Base-by-base conservation (phyloP, 1,140 invertebrate genomes). In the Acromyrmex echinatior region DNA sequence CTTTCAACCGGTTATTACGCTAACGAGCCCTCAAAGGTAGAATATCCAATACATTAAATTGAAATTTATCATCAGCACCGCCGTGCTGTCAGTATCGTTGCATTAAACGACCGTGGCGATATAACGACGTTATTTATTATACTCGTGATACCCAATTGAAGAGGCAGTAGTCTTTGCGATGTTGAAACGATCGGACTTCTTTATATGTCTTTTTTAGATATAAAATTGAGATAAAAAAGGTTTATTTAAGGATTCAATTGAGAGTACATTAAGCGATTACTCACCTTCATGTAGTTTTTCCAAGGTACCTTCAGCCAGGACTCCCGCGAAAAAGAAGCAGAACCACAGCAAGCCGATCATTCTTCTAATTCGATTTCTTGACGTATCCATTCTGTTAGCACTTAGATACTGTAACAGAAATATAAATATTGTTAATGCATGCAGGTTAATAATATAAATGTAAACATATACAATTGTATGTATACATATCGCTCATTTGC, bases 281-380 rank as follows among this genome's bases (percentile, higher is more conserved):
- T 94, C 82, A 95, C 94, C 94, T 95, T 95, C 94, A 88, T 95
- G 94, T 28, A 95, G 92, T 89, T 95, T 95, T 90, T 95, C 94
- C 92, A 95, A 78, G 68, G 94, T 95, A 74, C 94, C 94, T 79
- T 88, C 92, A 60, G 93, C 94, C 71, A 91, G 89, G 84, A 91
- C 89, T 78, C 87, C 92, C 68, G 91, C 90, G 58, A 94, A 74
- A n/a, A 92, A 90, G 85, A 93, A 90, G 68, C 92, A 89, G 51
- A 95, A 76, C 89, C 93, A 92, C 84, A 92, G 90, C 80, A 93
- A 86, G 85, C 89, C 79, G 86, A 92, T 90, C 92, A 93, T 92
- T 92, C 91, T 92, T 90, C 89, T 92, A 74, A 90, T 86, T 88
- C 88, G 89, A 86, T 92, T 90, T 87, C 90, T 94, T 90, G 93